Evolutionary conservation across 2,888 invertebrate species (phyloP).

Genomic region (Brachypterus glaber): DNA sequence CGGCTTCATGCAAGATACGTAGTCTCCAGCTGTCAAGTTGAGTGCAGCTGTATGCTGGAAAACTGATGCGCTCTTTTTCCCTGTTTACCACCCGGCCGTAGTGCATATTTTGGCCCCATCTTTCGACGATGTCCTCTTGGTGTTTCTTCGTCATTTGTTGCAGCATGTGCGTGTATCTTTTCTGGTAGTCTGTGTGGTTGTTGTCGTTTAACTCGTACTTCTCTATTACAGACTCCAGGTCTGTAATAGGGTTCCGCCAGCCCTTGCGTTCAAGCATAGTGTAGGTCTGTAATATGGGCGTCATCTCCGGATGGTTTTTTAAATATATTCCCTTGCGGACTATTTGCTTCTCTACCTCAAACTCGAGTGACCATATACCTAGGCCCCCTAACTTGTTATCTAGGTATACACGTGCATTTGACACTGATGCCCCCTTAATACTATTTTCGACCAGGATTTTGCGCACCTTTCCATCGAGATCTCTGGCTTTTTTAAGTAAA

Average conservation of each 20-base stretch:
- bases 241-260: not conserved
- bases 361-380: not conserved
- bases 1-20: not conserved
- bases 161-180: not conserved
- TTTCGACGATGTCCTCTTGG: not conserved
- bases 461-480: not conserved
- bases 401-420: not conserved
- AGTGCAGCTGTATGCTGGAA: not conserved
- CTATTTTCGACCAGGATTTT: not conserved
- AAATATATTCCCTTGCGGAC: not conserved
- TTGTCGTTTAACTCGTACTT: too few relatives aligned
- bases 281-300: not conserved
- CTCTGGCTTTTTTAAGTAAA: not conserved
- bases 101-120: not conserved
- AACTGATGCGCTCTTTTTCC: not conserved
- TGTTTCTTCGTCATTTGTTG: not conserved
- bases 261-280: not conserved
- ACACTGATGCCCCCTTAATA: not conserved
- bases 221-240: not conserved
- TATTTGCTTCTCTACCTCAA: not conserved
- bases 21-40: not conserved
- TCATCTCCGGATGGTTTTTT: not conserved
- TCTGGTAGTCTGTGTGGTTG: not conserved
- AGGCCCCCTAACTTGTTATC: not conserved
- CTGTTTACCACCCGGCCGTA: not conserved